Conservation (phyloP, 2,797 vertebrate genomes). For the Acipenser oxyrinchus region DNA sequence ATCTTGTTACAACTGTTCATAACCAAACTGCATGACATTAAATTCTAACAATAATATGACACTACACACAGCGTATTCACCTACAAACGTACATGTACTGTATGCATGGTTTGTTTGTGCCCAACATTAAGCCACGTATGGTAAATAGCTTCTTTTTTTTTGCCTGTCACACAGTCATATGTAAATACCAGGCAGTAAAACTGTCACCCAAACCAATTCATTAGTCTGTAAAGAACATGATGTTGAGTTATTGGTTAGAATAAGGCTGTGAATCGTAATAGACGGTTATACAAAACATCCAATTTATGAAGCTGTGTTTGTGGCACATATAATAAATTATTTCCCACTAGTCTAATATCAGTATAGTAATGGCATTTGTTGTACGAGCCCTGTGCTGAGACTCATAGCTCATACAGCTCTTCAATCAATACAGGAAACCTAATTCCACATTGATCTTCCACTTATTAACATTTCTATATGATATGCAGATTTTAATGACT, state of each 20-base stretch:
- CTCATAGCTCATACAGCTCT: conserved; percentile 2
- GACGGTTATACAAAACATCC: conserved; percentile 9
- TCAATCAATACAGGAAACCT: conserved; percentile 8
- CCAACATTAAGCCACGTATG: too few species aligned
- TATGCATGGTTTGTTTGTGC: too few species aligned
- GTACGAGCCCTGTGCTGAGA: background rate
- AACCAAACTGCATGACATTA: too few species aligned
- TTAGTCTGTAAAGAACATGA: conserved; percentile 1
- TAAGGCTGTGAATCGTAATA: conserved; percentile 5
- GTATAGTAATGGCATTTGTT: background rate
- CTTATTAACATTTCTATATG: conserved; percentile 5
- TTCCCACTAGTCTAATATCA: background rate
- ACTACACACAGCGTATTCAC: too few species aligned
- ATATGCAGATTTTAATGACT: conserved; percentile 7
- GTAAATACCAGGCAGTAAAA: background rate
- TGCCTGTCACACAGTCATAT: background rate
- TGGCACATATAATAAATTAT: conserved; percentile 3
- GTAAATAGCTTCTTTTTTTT: background rate
- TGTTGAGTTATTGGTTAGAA: conserved; percentile 8
- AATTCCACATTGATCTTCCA: background rate
- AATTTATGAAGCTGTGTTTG: conserved; percentile 9
- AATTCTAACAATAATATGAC: too few species aligned
- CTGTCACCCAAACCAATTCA: background rate
- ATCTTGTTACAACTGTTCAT: too few species aligned
- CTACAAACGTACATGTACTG: too few species aligned